A percentile compares a stretch with the other conserved stretches of the same genome.
Evolutionary conservation across 1,140 invertebrate species (phyloP).

Genomic region (Sycophaga agraensis): DNA sequence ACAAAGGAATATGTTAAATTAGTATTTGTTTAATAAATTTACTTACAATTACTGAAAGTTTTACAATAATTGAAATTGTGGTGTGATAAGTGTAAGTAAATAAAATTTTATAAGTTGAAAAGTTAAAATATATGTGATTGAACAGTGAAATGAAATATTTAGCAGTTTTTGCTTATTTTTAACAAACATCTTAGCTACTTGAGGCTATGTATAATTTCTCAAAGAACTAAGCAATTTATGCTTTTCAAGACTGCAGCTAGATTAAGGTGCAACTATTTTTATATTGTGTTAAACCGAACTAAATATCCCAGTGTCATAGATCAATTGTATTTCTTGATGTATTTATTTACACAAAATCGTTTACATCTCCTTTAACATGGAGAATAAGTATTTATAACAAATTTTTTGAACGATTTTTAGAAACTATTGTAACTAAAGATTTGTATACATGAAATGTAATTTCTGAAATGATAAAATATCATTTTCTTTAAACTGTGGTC

Average conservation of each 20-base stretch:
- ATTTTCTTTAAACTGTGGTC: too few relatives aligned
- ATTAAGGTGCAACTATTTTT: slow-evolving; percentile 25
- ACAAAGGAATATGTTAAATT: neutral
- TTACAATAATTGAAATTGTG: slow-evolving; percentile 3
- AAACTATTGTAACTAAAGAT: slow-evolving; percentile 4
- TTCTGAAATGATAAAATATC: slow-evolving; percentile 10
- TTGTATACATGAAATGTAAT: slow-evolving; percentile 21
- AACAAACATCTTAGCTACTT: neutral
- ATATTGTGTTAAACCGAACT: slow-evolving; percentile 7
- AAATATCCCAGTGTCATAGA: slow-evolving; percentile 18
- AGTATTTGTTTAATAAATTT: neutral
- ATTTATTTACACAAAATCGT: slow-evolving; percentile 27
- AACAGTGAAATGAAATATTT: slow-evolving; percentile 15
- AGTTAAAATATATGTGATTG: slow-evolving; percentile 14
- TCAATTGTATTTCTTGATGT: slow-evolving; percentile 10
- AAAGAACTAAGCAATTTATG: slow-evolving; percentile 6
- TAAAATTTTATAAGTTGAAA: neutral
- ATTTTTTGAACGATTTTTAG: slow-evolving; percentile 10
- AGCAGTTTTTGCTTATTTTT: neutral
- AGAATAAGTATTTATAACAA: slow-evolving; percentile 16
- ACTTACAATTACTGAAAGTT: neutral
- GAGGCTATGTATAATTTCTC: slow-evolving; percentile 10
- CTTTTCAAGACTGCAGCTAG: slow-evolving; percentile 26
- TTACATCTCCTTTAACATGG: neutral
- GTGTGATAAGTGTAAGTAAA: slow-evolving; percentile 4